Conservation (phyloP, 2,113 vertebrate genomes). For the Rhadina sibilatrix region DNA sequence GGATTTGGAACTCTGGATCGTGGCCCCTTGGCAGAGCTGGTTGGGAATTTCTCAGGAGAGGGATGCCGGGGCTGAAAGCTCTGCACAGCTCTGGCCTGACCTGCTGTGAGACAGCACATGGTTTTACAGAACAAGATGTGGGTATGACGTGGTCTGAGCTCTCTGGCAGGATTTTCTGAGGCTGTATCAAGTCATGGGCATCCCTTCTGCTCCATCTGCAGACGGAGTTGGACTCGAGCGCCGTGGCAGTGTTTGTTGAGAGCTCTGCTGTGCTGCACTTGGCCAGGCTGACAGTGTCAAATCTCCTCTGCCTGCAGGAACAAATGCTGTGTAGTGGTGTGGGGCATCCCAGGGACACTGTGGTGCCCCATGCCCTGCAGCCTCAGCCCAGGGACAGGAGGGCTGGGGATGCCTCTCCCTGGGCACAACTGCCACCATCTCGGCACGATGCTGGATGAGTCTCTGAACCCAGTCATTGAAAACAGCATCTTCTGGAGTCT, state of each 20-base stretch:
- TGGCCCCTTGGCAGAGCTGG: neutral
- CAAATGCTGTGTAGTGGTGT: neutral
- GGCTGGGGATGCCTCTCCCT: neutral
- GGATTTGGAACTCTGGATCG: neutral
- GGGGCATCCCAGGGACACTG: neutral
- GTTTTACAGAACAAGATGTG: neutral
- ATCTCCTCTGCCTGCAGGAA: neutral
- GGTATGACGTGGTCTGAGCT: neutral
- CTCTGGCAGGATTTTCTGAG: neutral
- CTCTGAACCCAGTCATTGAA: neutral
- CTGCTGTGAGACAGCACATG: neutral
- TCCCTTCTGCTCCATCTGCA: neutral
- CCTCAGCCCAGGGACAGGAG: neutral
- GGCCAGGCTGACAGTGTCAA: rapidly evolving
- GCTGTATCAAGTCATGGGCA: rapidly evolving
- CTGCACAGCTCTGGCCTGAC: neutral
- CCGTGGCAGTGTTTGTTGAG: neutral
- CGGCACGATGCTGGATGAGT: neutral
- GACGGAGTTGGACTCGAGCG: rapidly evolving
- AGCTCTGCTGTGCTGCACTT: neutral
- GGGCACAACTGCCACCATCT: neutral
- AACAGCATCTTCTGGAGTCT: neutral
- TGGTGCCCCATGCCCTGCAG: rapidly evolving
- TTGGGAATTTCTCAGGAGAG: neutral
- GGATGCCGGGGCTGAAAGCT: neutral